A percentile compares a stretch with the other conserved stretches of the same genome.
Conservation (phyloP, 2,797 vertebrate species). For the Myotis findleyi region DNA sequence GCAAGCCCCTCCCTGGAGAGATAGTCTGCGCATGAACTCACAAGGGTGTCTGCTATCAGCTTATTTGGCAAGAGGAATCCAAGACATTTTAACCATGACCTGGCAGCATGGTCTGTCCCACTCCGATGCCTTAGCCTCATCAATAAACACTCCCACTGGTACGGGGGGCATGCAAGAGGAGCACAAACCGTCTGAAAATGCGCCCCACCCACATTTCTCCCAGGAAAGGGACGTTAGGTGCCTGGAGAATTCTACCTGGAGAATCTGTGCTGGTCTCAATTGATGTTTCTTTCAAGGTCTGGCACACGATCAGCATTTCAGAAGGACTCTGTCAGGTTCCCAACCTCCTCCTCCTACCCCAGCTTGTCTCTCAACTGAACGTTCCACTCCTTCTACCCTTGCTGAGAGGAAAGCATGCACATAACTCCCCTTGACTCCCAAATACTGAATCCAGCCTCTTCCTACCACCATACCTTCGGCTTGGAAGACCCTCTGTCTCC, state of each 20-base stretch:
- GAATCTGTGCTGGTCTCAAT: not conserved
- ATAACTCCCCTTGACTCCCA: not conserved
- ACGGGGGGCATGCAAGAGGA: not conserved
- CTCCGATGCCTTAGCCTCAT: conserved; percentile 66
- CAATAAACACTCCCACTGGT: conserved; percentile 23
- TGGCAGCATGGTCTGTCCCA: conserved; percentile 79
- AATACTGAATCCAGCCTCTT: not conserved
- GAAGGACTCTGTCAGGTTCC: not conserved
- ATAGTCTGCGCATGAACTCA: conserved; percentile 80
- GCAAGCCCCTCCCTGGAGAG: conserved; percentile 79
- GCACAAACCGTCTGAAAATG: not conserved
- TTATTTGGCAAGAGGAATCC: conserved; percentile 86
- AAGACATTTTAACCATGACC: conserved; percentile 88
- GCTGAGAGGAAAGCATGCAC: not conserved
- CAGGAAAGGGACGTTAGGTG: not conserved
- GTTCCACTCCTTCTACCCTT: not conserved
- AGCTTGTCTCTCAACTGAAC: not conserved
- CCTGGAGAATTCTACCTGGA: not conserved
- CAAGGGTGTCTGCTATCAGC: conserved; percentile 80
- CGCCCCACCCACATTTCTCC: not conserved
- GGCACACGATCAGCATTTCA: not conserved
- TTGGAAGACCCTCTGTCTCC: not conserved
- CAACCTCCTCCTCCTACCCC: not conserved
- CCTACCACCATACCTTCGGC: not conserved
- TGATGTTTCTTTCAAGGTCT: not conserved